A percentile compares a stretch with the other conserved stretches of the same genome.
These are phyloP conservation scores for Elephantulus edwardii DNA, from an alignment of 2,113 vertebrate genomes.

Conservation along the genomic window DNA sequence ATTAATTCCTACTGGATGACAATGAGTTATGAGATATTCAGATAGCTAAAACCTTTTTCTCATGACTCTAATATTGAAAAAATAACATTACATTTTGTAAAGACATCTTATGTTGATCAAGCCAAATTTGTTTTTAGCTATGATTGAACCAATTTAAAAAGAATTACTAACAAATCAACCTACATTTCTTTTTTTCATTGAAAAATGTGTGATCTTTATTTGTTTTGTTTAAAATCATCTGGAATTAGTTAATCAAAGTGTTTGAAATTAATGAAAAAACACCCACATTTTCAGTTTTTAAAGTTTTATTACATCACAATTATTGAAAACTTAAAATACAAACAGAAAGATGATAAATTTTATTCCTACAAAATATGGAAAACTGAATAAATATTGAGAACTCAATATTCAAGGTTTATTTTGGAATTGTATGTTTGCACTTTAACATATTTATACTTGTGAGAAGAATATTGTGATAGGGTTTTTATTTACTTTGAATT, in stretches of 20 bases:
- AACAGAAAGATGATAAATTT: background rate
- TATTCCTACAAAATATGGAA: constrained; percentile 1
- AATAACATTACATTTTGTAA: background rate
- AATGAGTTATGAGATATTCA: no score
- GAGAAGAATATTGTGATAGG: constrained; percentile 5
- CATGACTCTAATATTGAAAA: background rate
- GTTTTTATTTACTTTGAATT: background rate
- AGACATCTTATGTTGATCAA: background rate
- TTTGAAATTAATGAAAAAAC: background rate
- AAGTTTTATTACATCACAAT: background rate
- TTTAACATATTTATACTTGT: constrained; percentile 12
- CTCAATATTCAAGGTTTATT: constrained; percentile 4
- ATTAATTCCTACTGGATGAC: no score
- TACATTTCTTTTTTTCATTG: background rate
- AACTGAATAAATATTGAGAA: background rate
- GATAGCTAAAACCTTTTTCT: background rate
- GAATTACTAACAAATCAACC: background rate
- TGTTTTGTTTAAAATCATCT: background rate
- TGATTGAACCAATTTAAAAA: background rate
- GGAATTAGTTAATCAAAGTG: background rate
- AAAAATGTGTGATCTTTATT: background rate
- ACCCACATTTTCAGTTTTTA: background rate
- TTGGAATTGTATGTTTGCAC: background rate
- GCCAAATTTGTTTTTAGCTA: background rate
- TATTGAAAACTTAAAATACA: background rate